phyloP scores from a whole-genome alignment of 2,113 vertebrate genomes.

The Ursus arctos region DNA sequence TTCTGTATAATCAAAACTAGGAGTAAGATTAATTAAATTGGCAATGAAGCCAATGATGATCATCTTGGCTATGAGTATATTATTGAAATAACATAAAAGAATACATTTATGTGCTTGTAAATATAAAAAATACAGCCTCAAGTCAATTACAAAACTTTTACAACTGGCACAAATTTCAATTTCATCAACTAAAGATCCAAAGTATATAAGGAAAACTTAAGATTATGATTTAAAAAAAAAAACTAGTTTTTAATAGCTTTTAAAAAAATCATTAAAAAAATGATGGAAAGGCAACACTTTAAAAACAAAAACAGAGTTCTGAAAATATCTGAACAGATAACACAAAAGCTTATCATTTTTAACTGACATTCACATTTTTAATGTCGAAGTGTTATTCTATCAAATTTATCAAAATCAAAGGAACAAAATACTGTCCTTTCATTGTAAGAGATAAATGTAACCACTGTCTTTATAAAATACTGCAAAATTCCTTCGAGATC shows the following conservation, averaged over 20 bases:
- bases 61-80: not conserved
- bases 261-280: slow-evolving; percentile 32
- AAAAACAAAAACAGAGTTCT: not conserved
- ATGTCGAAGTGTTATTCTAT: not conserved
- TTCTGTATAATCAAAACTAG: slow-evolving; percentile 44
- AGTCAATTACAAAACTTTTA: not conserved
- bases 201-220: not conserved
- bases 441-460: slow-evolving; percentile 31
- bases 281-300: not conserved
- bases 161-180: not conserved
- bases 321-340: slow-evolving; percentile 24
- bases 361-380: slow-evolving; percentile 1
- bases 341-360: not conserved
- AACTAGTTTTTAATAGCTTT: too few species aligned
- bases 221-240: not conserved
- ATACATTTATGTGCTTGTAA: not conserved
- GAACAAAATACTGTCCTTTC: not conserved
- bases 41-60: not conserved
- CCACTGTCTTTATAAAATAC: not conserved
- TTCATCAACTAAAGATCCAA: not conserved
- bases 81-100: slow-evolving; percentile 35
- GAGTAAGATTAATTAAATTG: not conserved
- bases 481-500: not conserved
- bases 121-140: not conserved
- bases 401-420: slow-evolving; percentile 54